Evolutionary conservation across 1,140 invertebrate species (phyloP).

Genomic region (Drosophila orena): DNA sequence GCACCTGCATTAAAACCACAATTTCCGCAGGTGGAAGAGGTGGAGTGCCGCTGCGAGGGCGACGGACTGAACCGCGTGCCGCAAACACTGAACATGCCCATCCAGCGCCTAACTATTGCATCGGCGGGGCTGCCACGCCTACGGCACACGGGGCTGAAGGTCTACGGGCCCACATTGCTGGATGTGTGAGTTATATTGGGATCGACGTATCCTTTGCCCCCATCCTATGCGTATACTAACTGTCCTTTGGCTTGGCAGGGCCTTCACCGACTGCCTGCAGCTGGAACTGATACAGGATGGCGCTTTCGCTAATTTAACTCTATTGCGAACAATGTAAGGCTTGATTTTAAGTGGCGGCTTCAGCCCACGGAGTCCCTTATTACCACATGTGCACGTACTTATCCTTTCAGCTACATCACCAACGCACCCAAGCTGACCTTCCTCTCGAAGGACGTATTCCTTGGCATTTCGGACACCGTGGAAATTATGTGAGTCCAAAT

Average conservation of each 20-base stretch:
- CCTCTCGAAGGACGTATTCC: constrained; percentile 85
- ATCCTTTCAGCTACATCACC: constrained; percentile 85
- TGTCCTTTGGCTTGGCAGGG: constrained; percentile 61
- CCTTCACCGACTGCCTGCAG: constrained; percentile 84
- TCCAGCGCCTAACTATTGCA: constrained; percentile 78
- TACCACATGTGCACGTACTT: neutral
- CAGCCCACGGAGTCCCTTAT: neutral
- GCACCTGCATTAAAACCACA: neutral
- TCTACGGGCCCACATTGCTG: constrained; percentile 66
- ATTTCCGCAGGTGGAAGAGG: constrained; percentile 58
- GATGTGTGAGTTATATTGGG: constrained; percentile 73
- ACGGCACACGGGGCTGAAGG: constrained; percentile 72
- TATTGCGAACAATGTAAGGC: constrained; percentile 86
- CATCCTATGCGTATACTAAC: neutral
- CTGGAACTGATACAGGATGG: constrained; percentile 85
- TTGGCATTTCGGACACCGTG: constrained; percentile 85
- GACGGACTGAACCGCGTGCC: constrained; percentile 70
- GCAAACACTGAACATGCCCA: constrained; percentile 69
- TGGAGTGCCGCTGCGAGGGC: constrained; percentile 80
- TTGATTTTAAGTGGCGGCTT: constrained; percentile 28
- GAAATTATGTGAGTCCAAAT: constrained; percentile 85
- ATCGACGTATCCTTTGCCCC: too few species aligned
- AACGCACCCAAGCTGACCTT: constrained; percentile 85
- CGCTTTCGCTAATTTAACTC: constrained; percentile 84
- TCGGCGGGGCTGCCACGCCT: constrained; percentile 74